phyloP scores from a whole-genome alignment of 1,140 invertebrate genomes.

The Atta colombica region DNA sequence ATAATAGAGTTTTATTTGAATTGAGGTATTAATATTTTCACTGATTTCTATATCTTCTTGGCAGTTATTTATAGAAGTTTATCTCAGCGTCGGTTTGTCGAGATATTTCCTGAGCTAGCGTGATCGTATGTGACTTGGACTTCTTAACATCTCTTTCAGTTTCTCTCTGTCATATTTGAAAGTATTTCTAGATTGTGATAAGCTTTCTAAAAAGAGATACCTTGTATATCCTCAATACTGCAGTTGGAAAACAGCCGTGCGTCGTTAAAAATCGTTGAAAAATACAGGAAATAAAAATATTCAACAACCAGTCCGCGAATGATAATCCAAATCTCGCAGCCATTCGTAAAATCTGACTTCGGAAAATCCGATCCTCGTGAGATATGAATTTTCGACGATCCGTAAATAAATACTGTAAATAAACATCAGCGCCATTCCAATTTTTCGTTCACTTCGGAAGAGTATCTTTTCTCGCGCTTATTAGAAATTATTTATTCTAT shows the following conservation, averaged over 20 bases:
- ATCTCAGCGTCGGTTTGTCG: slow-evolving; percentile 61
- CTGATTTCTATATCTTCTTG: slow-evolving; percentile 73
- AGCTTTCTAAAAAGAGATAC: slow-evolving; percentile 1
- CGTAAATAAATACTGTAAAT: slow-evolving; percentile 24
- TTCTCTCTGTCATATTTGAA: slow-evolving; percentile 1
- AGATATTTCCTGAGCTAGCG: slow-evolving; percentile 39
- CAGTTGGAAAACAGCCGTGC: not conserved
- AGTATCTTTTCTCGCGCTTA: slow-evolving; percentile 10
- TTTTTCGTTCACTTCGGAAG: not conserved
- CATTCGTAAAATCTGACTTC: not conserved
- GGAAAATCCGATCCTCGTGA: slow-evolving; percentile 50
- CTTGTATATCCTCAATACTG: not conserved
- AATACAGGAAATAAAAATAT: slow-evolving; percentile 10
- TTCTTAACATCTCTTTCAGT: slow-evolving; percentile 24
- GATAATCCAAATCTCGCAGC: slow-evolving; percentile 42
- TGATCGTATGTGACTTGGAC: slow-evolving; percentile 31
- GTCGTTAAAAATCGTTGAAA: slow-evolving; percentile 9
- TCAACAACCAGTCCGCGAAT: not conserved
- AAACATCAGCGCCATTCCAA: not conserved
- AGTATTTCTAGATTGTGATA: slow-evolving; percentile 12
- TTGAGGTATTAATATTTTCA: slow-evolving; percentile 71
- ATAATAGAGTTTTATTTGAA: not conserved
- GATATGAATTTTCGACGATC: slow-evolving; percentile 40
- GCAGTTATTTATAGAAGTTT: slow-evolving; percentile 72
- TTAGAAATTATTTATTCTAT: slow-evolving; percentile 68